Percentiles rank a stretch among this genome's conserved stretches.
phyloP scores from a whole-genome alignment of 2,888 invertebrate species.

The Drosophila bunnanda region DNA sequence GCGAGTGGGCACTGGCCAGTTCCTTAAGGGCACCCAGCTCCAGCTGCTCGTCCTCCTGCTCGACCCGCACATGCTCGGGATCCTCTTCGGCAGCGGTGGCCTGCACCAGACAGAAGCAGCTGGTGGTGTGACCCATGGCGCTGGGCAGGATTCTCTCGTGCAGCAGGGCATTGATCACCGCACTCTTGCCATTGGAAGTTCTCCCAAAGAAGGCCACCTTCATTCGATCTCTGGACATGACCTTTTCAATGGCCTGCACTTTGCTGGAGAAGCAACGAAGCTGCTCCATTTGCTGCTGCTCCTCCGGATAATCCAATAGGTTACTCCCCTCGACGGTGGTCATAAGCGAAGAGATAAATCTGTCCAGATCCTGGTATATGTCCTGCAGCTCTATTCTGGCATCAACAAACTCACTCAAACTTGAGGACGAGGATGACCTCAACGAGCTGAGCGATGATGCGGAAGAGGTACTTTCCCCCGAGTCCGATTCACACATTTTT shows the following conservation, averaged over 20 bases:
- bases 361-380: conserved; percentile 96
- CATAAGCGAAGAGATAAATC: conserved; percentile 89
- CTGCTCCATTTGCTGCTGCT: conserved; percentile 88
- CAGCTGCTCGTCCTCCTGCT: conserved; percentile 91
- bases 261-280: conserved; percentile 90
- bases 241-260: conserved; percentile 96
- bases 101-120: conserved; percentile 98
- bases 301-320: conserved; percentile 84
- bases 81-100: conserved; percentile 90
- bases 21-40: conserved; percentile 86
- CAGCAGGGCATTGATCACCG: conserved; percentile 99
- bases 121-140: conserved; percentile 99
- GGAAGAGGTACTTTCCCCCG: conserved; percentile 39
- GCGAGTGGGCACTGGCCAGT: conserved; percentile 96
- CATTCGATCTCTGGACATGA: conserved; percentile 98
- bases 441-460: conserved; percentile 8
- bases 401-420: conserved; percentile 97
- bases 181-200: conserved; percentile 99
- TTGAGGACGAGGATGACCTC: conserved; percentile 10
- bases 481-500: conserved; percentile 47
- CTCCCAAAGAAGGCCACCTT: conserved; percentile 90
- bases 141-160: conserved; percentile 98
- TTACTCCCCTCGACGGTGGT: conserved; percentile 30
- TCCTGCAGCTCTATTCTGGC: conserved; percentile 99
- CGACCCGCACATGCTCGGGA: conserved; percentile 92